These are phyloP conservation scores for Lepidurus couesii DNA, from an alignment of 1,140 invertebrate genomes.

Conservation along the genomic window DNA sequence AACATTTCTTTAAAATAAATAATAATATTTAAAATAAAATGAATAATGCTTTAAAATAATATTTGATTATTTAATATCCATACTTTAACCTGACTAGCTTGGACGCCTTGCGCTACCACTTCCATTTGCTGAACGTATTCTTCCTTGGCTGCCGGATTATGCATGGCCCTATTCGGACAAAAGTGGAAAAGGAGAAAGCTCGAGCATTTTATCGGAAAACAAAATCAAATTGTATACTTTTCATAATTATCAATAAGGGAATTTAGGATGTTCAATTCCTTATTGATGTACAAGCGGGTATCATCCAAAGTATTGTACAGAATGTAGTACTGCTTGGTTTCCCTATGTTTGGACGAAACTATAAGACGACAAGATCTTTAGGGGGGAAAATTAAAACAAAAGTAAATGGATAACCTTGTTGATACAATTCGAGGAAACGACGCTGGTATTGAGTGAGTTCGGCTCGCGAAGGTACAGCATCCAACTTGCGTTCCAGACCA, in stretches of 20 bases:
- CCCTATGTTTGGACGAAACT: slow-evolving; percentile 90
- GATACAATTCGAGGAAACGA: slow-evolving; percentile 91
- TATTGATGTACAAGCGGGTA: slow-evolving; percentile 81
- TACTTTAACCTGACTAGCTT: slow-evolving; percentile 72
- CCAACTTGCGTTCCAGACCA: slow-evolving; percentile 65
- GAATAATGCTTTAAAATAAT: slow-evolving; percentile 25
- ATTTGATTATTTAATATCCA: slow-evolving; percentile 28
- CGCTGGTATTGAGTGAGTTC: slow-evolving; percentile 93
- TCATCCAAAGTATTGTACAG: slow-evolving; percentile 94
- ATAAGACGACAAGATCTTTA: slow-evolving; percentile 48
- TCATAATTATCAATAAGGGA: slow-evolving; percentile 90
- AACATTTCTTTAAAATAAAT: background rate
- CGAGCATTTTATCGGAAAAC: slow-evolving; percentile 26
- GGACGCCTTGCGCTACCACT: slow-evolving; percentile 75
- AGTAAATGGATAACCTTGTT: slow-evolving; percentile 64
- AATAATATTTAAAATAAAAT: slow-evolving; percentile 38
- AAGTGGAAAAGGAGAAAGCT: slow-evolving; percentile 33
- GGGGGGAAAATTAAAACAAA: slow-evolving; percentile 27
- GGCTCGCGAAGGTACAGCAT: slow-evolving; percentile 83
- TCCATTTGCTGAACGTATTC: slow-evolving; percentile 85
- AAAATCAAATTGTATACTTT: slow-evolving; percentile 58
- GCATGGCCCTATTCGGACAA: slow-evolving; percentile 45
- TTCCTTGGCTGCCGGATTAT: slow-evolving; percentile 53
- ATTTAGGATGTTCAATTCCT: slow-evolving; percentile 84
- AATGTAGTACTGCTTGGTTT: slow-evolving; percentile 96